Base-by-base conservation (phyloP, 1,140 invertebrate species). In the Antheraea mylitta region DNA sequence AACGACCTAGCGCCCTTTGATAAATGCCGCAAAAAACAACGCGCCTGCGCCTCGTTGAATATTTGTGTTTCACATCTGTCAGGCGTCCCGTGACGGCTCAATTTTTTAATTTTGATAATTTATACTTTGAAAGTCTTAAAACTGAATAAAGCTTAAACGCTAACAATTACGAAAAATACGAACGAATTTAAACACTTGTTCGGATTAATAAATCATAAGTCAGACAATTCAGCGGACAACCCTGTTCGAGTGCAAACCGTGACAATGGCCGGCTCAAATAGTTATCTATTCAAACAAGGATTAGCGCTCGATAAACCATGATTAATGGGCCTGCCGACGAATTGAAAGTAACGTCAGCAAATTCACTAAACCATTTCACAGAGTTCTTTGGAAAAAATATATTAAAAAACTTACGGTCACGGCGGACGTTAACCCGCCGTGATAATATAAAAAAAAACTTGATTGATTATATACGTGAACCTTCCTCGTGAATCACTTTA, bases 221-320 rank as follows among this genome's bases (percentile, higher is more conserved):
- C 45, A 53, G 4, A 53, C 45, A 53, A 19, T 45, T 18, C 18
- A 48, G 38, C 7, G 45, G 63, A 70, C 73, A 81, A 71, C 81
- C 85, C 82, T 82, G 73, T 68, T 70, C 70, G 71, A 69, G 71
- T 22, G 73, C 71, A 73, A 45, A 68, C 63, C 69, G 79, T 76
- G 81, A 87, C 87, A 90, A 91, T 89, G 81, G 79, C 75, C 78
- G 76, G 73, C 79, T 82, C 76, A 76, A 87, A 80, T 91, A 90
- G 89, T 91, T 91, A 91, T 91, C 88, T 89, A 85, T 90, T 91
- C 89, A 91, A 91, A 90, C 87, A 86, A 89, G 89, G 89, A 91
- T 91, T 91, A 91, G 87, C 89, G 89, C 89, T 91, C 87, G 89
- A 91, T 91, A 90, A 91, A 85, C 81, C 86, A 67, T 91, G 89